Base-by-base conservation (phyloP, 2,113 vertebrate species). In the Nesogale talazaci region DNA sequence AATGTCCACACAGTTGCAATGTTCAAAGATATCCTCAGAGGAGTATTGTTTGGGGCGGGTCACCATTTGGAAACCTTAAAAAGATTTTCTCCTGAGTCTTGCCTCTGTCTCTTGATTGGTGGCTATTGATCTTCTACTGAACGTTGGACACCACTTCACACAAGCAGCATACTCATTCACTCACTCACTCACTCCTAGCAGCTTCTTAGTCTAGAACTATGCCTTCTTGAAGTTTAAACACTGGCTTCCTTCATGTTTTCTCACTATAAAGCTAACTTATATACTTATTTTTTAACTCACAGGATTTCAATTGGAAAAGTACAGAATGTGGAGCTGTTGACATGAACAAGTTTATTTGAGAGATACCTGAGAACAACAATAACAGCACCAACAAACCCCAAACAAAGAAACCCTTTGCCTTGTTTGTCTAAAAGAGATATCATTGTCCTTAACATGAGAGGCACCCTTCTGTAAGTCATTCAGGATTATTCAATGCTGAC, bases 241-340 rank as follows among this genome's bases (percentile, higher is more conserved):
- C 29, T 57, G 74, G 78, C 36, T 90, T 90, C 36, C 36, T 20
- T 83, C 20, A 40, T 79, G n/a, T n/a, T 80, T 92, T 92, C 56
- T 84, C 22, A 72, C 31, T 79, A 3, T 15, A 76, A n/a, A 46
- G 16, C 29, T 61, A 89, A 87, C 83, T 27, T 61, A 3, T 31
- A 46, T 59, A 31, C 27, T 79, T 81, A n/a, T 83, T 84, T 93
- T 83, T 84, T 31, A 76, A 88, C 63, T 29, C 72, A 38, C 22
- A 56, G 84, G 42, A 6, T 94, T 80, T 59, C 31, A 83, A 59
- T 20, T 80, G 22, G 11, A 9, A 90, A 14, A 69, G 83, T 75
- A 76, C 84, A 31, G 34, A 84, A 82, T 38, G 57, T 20, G 14
- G 69, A 90, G 12, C 14, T 83, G 91, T 86, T 80, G 40, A 57